Evolutionary conservation across 2,888 invertebrate species (phyloP), one percentile per base, ranked within the genome.

Genomic region (Netelia melanura): DNA sequence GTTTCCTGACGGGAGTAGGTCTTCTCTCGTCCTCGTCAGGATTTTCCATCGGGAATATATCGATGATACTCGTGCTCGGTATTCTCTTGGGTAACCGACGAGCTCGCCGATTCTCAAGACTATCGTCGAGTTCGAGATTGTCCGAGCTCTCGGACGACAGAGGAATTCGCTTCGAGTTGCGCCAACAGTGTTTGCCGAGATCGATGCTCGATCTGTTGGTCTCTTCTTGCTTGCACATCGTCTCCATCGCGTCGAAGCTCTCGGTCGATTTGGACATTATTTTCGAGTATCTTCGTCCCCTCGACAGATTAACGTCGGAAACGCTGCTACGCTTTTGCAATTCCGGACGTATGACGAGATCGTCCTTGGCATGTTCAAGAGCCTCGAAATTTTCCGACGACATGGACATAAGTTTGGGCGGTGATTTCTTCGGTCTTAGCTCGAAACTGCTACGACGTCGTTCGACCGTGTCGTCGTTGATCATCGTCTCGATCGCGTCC

Each of bases 61-160:
- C 92, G 10, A 91, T 87, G 72, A 89, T 81, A 62, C 91, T 91
- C 11, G 89, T 89, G 76, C 90, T 93, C 0, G 92, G 89, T 81
- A 91, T 87, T 83, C 92, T 90, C 79, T 92, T 93, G 1, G 93
- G 88, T 5, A 89, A 86, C 38, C 90, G 89, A n/a, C 91, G 89
- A 0, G 86, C 74, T 2, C 89, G 90, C 0, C 92, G 90, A 58
- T 89, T 91, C 72, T 93, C 93, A 74, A 92, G 38, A 30, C 89
- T 89, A 38, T 91, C 92, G 1, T 93, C 93, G 10, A 90, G 77
- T 8, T 93, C 92, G 9, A 92, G 86, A 80, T 92, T 92, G n/a
- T 94, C 93, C 25, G 92, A 93, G 65, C 93, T 93, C 64, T 92
- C 93, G 5, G 92, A 93, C 0, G 92, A 92, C 61, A 92, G 89